These are phyloP conservation scores for Isoperla grammatica DNA, from an alignment of 2,888 invertebrate species.

Conservation along the genomic window DNA sequence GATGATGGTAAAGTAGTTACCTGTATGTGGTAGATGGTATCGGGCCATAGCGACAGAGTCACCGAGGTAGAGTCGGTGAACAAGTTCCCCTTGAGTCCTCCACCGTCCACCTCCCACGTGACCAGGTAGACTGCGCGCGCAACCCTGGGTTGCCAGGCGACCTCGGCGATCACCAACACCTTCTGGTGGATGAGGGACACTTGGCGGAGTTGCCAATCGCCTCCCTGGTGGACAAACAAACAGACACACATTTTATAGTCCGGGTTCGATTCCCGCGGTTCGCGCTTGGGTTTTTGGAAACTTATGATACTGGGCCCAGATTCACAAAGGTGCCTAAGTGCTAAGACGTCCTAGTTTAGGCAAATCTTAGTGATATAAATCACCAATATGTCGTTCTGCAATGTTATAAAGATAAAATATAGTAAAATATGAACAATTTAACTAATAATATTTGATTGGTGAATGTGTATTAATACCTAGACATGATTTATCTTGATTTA, in stretches of 20 bases:
- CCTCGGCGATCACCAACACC: slow-evolving; percentile 60
- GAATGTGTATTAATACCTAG: too few species aligned
- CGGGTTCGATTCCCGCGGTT: neutral
- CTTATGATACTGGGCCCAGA: neutral
- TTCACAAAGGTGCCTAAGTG: too few species aligned
- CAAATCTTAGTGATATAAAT: too few species aligned
- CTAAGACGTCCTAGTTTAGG: too few species aligned
- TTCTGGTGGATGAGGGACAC: slow-evolving; percentile 68
- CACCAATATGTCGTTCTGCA: too few species aligned
- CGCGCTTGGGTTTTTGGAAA: neutral
- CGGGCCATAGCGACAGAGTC: slow-evolving; percentile 73
- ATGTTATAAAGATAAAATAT: too few species aligned
- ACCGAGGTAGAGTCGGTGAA: slow-evolving; percentile 76
- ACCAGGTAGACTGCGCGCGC: slow-evolving; percentile 60
- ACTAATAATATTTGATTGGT: too few species aligned
- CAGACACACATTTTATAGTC: neutral
- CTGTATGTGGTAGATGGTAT: slow-evolving; percentile 75
- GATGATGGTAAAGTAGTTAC: too few species aligned
- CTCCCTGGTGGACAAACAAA: slow-evolving; percentile 10
- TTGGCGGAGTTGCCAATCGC: slow-evolving; percentile 57
- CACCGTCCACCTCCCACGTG: slow-evolving; percentile 79
- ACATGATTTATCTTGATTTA: neutral
- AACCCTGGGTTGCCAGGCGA: slow-evolving; percentile 59
- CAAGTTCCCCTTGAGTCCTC: slow-evolving; percentile 73
- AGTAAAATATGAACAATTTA: too few species aligned